Evolutionary conservation across 64 coral and sea anemone species (phyloP), one percentile per base, ranked within the genome.

Genomic region (Orbicella faveolata): DNA sequence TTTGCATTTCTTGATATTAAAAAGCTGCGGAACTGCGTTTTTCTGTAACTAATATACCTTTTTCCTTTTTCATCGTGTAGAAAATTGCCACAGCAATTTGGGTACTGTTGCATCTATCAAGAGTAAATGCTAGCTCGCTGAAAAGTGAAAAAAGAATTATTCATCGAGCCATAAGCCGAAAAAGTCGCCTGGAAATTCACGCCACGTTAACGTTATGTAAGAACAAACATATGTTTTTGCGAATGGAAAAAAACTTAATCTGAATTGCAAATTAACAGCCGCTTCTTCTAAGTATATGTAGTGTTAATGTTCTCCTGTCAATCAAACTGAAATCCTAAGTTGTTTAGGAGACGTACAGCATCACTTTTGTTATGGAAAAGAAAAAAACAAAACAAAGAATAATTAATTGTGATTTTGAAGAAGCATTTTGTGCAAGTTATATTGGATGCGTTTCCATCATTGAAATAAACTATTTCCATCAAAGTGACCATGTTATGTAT

Each of bases 251-350:
- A 85, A 72, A 30, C 20, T 73, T 16, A 52, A 85, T 85, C 65
- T 85, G 82, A 85, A 85, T 85, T 85, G 82, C 82, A 85, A 73
- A 85, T 85, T 85, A 85, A 23, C 36, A 21, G 23, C 17, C 23
- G 17, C 9, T 14, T 85, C 51, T 85, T 72, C 39, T 14, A 30
- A 84, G 34, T 69, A 19, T 70, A 34, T 34, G 14, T 36, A 48
- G 23, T 70, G 41, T 84, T n/a, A 14, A 69, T 69, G 18, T 21
- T 20, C 17, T 26, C 20, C 0, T 85, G 35, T 26, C 39, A 66
- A 70, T 52, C 79, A 34, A 41, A 18, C 6, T 10, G n/a, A 20
- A 67, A 83, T 36, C 17, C 17, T 67, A 23, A 62, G 77, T 13
- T 13, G 61, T 41, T 26, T 36, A 18, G 17, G 53, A 63, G 63